Percentiles rank a stretch among this genome's conserved stretches.
phyloP scores from a whole-genome alignment of 2,797 vertebrate species.

The Loriculus beryllinus region DNA sequence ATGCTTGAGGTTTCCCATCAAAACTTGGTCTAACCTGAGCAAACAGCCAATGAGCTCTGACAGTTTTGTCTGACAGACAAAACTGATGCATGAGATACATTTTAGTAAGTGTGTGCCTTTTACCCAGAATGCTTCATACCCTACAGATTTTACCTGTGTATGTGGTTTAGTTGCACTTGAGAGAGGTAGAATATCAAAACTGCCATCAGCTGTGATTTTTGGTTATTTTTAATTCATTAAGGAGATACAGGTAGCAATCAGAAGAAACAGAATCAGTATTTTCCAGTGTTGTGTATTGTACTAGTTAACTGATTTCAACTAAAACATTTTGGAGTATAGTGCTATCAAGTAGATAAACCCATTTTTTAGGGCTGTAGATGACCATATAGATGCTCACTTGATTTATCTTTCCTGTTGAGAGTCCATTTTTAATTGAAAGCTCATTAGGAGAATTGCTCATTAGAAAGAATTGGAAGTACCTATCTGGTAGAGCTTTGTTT shows the following conservation, averaged over 20 bases:
- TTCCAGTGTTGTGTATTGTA: neutral
- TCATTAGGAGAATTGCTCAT: neutral
- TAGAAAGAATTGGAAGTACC: neutral
- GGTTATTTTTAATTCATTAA: neutral
- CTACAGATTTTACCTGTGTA: neutral
- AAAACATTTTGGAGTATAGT: neutral
- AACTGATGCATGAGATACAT: slow-evolving; percentile 15
- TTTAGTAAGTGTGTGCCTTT: neutral
- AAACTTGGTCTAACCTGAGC: neutral
- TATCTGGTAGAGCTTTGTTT: neutral
- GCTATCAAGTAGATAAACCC: neutral
- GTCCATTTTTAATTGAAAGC: neutral
- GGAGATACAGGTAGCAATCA: neutral
- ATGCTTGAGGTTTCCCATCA: neutral
- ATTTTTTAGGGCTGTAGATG: neutral
- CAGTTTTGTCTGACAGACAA: neutral
- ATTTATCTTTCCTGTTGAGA: neutral
- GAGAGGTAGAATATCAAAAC: neutral
- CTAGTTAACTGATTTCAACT: neutral
- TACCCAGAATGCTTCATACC: neutral
- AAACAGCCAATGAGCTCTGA: slow-evolving; percentile 33
- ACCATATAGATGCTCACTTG: neutral
- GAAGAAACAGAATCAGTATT: neutral
- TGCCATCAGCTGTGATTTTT: neutral
- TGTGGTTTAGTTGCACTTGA: neutral